These are phyloP conservation scores for Tethea ocularis DNA, from an alignment of 2,888 invertebrate genomes.

Conservation along the genomic window DNA sequence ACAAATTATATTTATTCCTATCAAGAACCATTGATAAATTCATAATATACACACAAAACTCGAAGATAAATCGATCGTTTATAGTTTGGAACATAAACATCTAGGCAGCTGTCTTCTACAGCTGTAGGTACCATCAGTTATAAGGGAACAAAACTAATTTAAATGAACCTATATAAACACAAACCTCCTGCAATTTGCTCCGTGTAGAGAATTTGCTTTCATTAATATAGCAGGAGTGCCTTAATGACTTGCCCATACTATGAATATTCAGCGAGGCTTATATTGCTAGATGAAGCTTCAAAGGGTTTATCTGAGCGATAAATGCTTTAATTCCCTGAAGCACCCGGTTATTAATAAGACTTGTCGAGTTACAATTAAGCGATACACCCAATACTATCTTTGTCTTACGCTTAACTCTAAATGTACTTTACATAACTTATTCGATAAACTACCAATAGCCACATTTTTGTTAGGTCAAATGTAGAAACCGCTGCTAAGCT, in stretches of 20 bases:
- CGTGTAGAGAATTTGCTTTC: constrained; percentile 50
- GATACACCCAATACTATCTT: background rate
- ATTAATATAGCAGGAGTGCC: constrained; percentile 54
- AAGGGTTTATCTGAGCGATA: constrained; percentile 59
- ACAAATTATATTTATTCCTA: too few relatives aligned
- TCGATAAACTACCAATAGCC: too few relatives aligned
- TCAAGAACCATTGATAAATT: background rate
- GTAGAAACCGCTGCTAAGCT: too few relatives aligned
- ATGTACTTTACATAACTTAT: too few relatives aligned
- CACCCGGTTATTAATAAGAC: constrained; percentile 44
- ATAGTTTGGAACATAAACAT: background rate
- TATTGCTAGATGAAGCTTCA: constrained; percentile 60
- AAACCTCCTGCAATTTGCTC: constrained; percentile 24
- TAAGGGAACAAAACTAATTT: constrained; percentile 1
- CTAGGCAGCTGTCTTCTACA: constrained; percentile 1
- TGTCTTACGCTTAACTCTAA: background rate
- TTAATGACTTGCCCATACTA: constrained; percentile 56
- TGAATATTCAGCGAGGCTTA: constrained; percentile 63
- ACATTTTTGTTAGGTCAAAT: too few relatives aligned
- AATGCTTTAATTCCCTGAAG: constrained; percentile 50
- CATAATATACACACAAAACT: background rate
- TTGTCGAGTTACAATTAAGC: constrained; percentile 18
- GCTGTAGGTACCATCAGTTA: background rate
- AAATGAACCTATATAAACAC: constrained; percentile 13
- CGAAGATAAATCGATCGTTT: background rate